These are phyloP conservation scores for Harlomillsia oculata DNA, from an alignment of 1,140 invertebrate genomes.

Conservation along the genomic window DNA sequence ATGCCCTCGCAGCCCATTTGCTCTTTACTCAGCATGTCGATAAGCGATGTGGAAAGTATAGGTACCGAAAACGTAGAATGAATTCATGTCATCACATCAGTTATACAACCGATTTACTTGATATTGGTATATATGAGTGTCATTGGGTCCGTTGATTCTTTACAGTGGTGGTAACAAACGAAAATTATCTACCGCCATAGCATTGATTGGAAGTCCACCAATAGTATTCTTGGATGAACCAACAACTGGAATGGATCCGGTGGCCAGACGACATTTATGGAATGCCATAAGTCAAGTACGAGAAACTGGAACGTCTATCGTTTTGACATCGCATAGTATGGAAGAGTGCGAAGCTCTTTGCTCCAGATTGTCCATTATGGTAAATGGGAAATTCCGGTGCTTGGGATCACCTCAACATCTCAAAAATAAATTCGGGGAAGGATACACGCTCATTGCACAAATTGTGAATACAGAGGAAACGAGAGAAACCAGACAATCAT, in stretches of 20 bases:
- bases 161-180: constrained; percentile 52
- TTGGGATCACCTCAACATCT: constrained; percentile 59
- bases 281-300: constrained; percentile 27
- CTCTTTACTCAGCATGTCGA: constrained; percentile 42
- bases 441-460: constrained; percentile 57
- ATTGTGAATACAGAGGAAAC: constrained; percentile 34
- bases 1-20: constrained; percentile 39
- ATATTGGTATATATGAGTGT: not conserved
- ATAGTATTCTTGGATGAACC: constrained; percentile 51
- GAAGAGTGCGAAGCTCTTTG: constrained; percentile 77
- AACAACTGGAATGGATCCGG: constrained; percentile 42
- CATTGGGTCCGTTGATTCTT: not conserved
- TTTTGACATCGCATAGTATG: constrained; percentile 52
- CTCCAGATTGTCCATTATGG: constrained; percentile 52
- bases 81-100: not conserved
- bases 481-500: not conserved
- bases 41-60: constrained; percentile 42
- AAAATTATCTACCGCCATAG: constrained; percentile 53
- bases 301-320: constrained; percentile 31
- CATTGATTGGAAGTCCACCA: constrained; percentile 53
- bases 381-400: constrained; percentile 53
- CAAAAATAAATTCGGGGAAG: constrained; percentile 64
- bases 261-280: constrained; percentile 37
- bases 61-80: constrained; percentile 34
- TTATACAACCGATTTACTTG: not conserved